A percentile compares a stretch with the other conserved stretches of the same genome.
These are phyloP conservation scores for Drepana arcuata DNA, from an alignment of 1,140 invertebrate genomes.

Conservation along the genomic window DNA sequence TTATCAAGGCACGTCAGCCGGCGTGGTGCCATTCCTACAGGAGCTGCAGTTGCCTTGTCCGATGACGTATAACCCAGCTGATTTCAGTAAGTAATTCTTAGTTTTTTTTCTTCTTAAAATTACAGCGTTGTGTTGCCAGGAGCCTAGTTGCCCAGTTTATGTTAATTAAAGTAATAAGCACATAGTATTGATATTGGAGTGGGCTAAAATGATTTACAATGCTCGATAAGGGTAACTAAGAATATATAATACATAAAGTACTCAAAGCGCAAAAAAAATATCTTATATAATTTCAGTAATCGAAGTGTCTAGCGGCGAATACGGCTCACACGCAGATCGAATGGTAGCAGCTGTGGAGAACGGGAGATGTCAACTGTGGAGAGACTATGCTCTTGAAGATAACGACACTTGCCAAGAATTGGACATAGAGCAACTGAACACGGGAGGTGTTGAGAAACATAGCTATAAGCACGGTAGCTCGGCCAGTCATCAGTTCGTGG, in stretches of 20 bases:
- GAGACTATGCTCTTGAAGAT: slow-evolving; percentile 24
- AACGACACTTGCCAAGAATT: slow-evolving; percentile 16
- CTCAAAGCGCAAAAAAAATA: no score
- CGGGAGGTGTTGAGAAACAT: slow-evolving; percentile 44
- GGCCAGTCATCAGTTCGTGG: slow-evolving; percentile 76
- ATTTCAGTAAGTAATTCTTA: slow-evolving; percentile 81
- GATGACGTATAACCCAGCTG: slow-evolving; percentile 85
- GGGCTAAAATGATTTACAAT: no score
- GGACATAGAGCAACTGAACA: slow-evolving; percentile 40
- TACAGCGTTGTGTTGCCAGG: no score
- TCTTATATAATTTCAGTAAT: slow-evolving; percentile 74
- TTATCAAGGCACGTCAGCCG: slow-evolving; percentile 78
- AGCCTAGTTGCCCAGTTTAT: no score
- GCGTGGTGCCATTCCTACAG: slow-evolving; percentile 80
- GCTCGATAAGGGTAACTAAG: no score
- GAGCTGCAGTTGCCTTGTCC: slow-evolving; percentile 80
- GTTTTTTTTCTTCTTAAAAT: no score
- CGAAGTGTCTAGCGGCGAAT: slow-evolving; percentile 83
- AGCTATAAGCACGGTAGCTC: slow-evolving; percentile 73
- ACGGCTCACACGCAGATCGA: slow-evolving; percentile 76
- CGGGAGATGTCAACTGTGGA: slow-evolving; percentile 72
- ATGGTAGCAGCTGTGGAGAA: slow-evolving; percentile 78
- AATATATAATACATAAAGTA: no score
- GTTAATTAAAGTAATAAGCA: no score
- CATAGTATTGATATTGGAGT: no score